Percentiles rank a stretch among this genome's conserved stretches.
Conservation (phyloP, 2,113 vertebrate genomes). For the Corvus moneduloides region DNA sequence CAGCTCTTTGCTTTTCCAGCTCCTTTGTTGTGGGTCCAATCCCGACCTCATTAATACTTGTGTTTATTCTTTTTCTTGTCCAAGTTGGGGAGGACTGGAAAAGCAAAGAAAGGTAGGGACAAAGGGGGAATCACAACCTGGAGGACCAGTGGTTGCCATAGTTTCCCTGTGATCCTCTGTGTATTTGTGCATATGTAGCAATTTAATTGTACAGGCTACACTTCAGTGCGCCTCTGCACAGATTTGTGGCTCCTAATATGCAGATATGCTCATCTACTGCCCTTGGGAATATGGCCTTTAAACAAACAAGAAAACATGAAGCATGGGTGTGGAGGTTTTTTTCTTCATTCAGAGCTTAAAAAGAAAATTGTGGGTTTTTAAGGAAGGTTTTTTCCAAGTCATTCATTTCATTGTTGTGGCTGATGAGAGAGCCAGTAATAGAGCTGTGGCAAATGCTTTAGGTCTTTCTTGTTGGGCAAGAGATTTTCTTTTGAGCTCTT, state of each 20-base stretch:
- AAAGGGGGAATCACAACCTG: neutral
- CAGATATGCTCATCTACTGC: neutral
- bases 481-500: neutral
- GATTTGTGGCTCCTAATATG: neutral
- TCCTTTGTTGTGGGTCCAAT: neutral
- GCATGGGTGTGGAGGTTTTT: neutral
- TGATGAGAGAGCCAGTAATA: neutral
- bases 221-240: neutral
- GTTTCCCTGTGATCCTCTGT: neutral
- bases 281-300: neutral
- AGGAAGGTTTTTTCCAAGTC: neutral
- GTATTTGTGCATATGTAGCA: neutral
- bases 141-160: neutral
- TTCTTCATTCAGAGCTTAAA: neutral
- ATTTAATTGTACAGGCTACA: neutral
- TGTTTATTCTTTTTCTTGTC: constrained; percentile 12
- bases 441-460: neutral
- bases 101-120: neutral
- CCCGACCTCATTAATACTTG: neutral
- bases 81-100: neutral
- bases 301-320: neutral
- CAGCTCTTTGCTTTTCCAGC: neutral
- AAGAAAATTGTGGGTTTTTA: neutral
- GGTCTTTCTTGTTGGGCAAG: neutral
- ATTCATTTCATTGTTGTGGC: constrained; percentile 9